A percentile compares a stretch with the other conserved stretches of the same genome.
Conservation (phyloP, 2,888 invertebrate species). For the Callimorpha dominula region DNA sequence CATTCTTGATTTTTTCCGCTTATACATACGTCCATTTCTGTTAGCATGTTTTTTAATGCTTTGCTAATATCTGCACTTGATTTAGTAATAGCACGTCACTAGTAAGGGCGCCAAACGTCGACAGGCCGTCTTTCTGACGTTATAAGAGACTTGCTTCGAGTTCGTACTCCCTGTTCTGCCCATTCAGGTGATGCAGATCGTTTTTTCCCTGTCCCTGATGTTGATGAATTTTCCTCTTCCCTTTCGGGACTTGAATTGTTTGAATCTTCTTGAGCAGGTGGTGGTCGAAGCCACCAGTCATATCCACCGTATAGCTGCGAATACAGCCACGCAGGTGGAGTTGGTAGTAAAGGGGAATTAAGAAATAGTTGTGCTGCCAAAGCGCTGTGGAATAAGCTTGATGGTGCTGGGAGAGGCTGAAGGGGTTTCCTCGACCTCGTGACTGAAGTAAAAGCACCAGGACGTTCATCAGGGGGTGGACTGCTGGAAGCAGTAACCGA, state of each 20-base stretch:
- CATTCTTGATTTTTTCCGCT: not conserved
- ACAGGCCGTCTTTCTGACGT: constrained; percentile 84
- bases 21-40: not conserved
- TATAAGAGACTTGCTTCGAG: constrained; percentile 78
- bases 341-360: constrained; percentile 91
- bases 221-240: constrained; percentile 76
- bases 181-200: constrained; percentile 86
- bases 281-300: constrained; percentile 89
- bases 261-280: constrained; percentile 77
- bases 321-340: constrained; percentile 92
- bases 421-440: constrained; percentile 77
- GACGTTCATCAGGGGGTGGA: constrained; percentile 83
- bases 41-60: not conserved
- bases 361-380: constrained; percentile 91
- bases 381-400: constrained; percentile 82
- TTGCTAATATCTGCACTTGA: constrained; percentile 8
- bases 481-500: constrained; percentile 88
- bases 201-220: constrained; percentile 80
- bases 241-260: constrained; percentile 78
- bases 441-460: constrained; percentile 86
- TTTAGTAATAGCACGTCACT: constrained; percentile 39
- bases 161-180: constrained; percentile 78
- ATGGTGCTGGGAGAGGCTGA: constrained; percentile 80
- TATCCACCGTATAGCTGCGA: constrained; percentile 91
- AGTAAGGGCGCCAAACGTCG: constrained; percentile 94